Evolutionary conservation across 2,888 invertebrate species (phyloP).

Genomic region (Salpingus planirostris): DNA sequence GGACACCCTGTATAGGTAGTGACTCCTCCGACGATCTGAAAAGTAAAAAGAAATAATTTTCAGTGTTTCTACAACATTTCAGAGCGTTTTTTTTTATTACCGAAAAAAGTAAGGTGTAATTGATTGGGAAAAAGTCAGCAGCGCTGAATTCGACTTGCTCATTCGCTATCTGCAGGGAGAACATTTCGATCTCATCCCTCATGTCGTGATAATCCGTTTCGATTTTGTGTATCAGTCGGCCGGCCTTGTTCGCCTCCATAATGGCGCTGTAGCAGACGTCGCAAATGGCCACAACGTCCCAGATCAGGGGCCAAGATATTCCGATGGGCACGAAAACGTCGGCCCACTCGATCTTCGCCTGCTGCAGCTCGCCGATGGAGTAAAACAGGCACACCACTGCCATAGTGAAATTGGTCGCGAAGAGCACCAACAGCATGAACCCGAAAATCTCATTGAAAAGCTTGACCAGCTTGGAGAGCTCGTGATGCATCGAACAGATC

Average conservation of each 20-base stretch:
- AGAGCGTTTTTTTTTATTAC: constrained; percentile 18
- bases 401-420: constrained; percentile 21
- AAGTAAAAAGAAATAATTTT: not conserved
- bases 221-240: constrained; percentile 29
- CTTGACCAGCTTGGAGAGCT: constrained; percentile 20
- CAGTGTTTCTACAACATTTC: not conserved
- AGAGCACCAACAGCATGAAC: constrained; percentile 18
- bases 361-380: not conserved
- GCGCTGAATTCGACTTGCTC: constrained; percentile 31
- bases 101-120: constrained; percentile 30
- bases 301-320: not conserved
- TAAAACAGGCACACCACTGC: constrained; percentile 1
- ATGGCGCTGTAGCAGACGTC: not conserved
- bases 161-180: constrained; percentile 34
- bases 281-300: not conserved
- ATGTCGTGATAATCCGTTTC: constrained; percentile 27
- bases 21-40: constrained; percentile 4
- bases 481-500: constrained; percentile 22
- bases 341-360: not conserved
- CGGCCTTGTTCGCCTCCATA: constrained; percentile 25
- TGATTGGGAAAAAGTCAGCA: constrained; percentile 31
- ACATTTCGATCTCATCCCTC: constrained; percentile 32
- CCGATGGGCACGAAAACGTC: not conserved
- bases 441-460: constrained; percentile 23
- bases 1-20: constrained; percentile 6